phyloP scores from a whole-genome alignment of 2,888 invertebrate species.

The Eilema caniola region DNA sequence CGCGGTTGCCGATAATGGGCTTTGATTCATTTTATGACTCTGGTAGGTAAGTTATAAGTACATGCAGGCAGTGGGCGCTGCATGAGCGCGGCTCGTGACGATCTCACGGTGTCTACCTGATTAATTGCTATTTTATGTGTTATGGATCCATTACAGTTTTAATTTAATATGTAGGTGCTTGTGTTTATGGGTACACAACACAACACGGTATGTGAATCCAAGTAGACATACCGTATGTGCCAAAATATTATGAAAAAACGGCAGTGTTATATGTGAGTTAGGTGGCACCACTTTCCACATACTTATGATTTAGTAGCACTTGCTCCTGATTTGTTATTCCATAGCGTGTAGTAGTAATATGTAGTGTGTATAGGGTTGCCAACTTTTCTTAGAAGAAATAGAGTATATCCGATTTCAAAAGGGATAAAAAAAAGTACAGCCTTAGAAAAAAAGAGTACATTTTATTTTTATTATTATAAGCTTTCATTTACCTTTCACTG shows the following conservation, averaged over 20 bases:
- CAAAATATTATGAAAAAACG: not conserved
- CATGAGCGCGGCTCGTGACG: not conserved
- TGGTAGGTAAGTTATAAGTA: conserved; percentile 7
- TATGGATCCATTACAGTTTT: not conserved
- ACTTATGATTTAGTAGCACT: too few relatives aligned
- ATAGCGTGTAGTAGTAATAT: too few relatives aligned
- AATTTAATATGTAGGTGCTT: not conserved
- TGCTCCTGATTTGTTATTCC: too few relatives aligned
- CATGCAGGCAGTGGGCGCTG: not conserved
- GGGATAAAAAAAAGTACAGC: too few relatives aligned
- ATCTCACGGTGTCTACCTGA: conserved; percentile 14
- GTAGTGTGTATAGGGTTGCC: too few relatives aligned
- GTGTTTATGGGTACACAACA: not conserved
- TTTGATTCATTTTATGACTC: conserved; percentile 37
- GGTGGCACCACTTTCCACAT: too few relatives aligned
- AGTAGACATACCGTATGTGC: not conserved
- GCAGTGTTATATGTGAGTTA: not conserved
- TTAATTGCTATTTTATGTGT: conserved; percentile 9
- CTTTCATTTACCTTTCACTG: too few relatives aligned
- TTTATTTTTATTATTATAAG: too few relatives aligned
- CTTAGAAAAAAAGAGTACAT: too few relatives aligned
- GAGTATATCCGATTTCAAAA: too few relatives aligned
- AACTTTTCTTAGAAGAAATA: too few relatives aligned
- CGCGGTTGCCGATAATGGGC: conserved; percentile 20
- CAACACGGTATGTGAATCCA: not conserved